Percentiles rank a stretch among this genome's conserved stretches.
These are phyloP conservation scores for Drosophila setosimentum DNA, from an alignment of 2,888 invertebrate genomes.

Conservation along the genomic window DNA sequence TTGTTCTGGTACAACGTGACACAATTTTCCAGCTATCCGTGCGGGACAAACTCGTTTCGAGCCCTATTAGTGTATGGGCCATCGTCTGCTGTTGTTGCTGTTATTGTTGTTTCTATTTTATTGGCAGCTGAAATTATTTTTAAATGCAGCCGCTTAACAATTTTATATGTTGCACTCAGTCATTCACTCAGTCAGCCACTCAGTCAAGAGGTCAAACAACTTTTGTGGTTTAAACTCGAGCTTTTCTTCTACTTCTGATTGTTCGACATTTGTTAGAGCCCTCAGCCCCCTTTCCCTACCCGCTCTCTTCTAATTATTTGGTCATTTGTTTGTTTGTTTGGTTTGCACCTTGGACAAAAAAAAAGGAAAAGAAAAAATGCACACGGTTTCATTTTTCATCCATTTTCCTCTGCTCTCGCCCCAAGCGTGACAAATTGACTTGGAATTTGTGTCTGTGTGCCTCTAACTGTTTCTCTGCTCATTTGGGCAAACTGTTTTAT, in stretches of 20 bases:
- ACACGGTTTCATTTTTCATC: conserved; percentile 37
- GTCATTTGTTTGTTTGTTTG: conserved; percentile 59
- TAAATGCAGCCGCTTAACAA: conserved; percentile 79
- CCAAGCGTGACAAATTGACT: conserved; percentile 68
- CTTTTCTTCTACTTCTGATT: conserved; percentile 46
- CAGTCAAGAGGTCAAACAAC: conserved; percentile 77
- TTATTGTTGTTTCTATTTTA: conserved; percentile 60
- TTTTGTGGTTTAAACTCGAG: conserved; percentile 54
- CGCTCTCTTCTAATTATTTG: conserved; percentile 60
- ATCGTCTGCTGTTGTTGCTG: conserved; percentile 33
- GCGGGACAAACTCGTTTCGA: conserved; percentile 69
- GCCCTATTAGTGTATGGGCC: conserved; percentile 60
- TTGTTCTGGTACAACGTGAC: conserved; percentile 67
- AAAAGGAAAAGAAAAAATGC: conserved; percentile 29
- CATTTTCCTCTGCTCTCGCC: conserved; percentile 15
- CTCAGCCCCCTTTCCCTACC: neutral
- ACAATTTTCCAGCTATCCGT: conserved; percentile 74
- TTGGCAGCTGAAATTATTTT: conserved; percentile 78
- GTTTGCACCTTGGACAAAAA: conserved; percentile 47
- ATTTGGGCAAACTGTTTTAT: conserved; percentile 38
- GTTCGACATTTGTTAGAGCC: conserved; percentile 36
- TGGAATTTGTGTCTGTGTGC: conserved; percentile 53
- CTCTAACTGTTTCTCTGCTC: conserved; percentile 32
- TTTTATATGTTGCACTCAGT: conserved; percentile 63
- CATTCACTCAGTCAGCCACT: conserved; percentile 54